phyloP scores from a whole-genome alignment of 2,113 vertebrate species.

The Orientallactaga bullata region DNA sequence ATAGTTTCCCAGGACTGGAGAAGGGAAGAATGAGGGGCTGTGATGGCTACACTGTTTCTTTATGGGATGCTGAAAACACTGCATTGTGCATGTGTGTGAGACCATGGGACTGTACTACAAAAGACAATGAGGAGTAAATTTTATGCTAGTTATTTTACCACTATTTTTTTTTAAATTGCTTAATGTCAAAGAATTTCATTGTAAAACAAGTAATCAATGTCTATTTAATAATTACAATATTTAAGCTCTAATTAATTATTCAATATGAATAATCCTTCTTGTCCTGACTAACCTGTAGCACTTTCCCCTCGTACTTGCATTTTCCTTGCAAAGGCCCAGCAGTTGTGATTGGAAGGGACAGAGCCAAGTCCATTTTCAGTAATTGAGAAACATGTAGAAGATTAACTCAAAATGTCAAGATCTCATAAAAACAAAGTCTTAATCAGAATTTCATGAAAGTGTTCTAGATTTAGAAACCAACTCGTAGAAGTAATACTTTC shows the following conservation, averaged over 20 bases:
- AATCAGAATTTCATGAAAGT: conserved; percentile 2
- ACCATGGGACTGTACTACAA: background rate
- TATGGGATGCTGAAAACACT: background rate
- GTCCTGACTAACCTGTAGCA: background rate
- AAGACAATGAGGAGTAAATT: background rate
- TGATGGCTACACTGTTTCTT: background rate
- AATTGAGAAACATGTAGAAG: background rate
- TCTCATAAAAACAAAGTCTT: conserved; percentile 38
- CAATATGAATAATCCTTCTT: background rate
- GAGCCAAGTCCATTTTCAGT: background rate
- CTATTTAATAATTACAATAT: background rate
- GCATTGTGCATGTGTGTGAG: too few species aligned
- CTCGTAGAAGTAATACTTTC: conserved; percentile 30
- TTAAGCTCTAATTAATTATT: background rate
- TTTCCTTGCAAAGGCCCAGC: background rate
- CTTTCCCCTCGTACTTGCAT: background rate
- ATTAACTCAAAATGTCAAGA: conserved; percentile 22
- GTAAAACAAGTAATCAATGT: background rate
- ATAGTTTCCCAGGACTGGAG: background rate
- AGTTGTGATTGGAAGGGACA: background rate
- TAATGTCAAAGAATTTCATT: background rate
- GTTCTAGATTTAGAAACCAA: conserved; percentile 34
- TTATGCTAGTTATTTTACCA: background rate
- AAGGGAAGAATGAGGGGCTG: background rate
- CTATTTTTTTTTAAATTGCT: background rate